Base-by-base conservation (phyloP, 1,140 invertebrate species). In the Drosophila sechellia region DNA sequence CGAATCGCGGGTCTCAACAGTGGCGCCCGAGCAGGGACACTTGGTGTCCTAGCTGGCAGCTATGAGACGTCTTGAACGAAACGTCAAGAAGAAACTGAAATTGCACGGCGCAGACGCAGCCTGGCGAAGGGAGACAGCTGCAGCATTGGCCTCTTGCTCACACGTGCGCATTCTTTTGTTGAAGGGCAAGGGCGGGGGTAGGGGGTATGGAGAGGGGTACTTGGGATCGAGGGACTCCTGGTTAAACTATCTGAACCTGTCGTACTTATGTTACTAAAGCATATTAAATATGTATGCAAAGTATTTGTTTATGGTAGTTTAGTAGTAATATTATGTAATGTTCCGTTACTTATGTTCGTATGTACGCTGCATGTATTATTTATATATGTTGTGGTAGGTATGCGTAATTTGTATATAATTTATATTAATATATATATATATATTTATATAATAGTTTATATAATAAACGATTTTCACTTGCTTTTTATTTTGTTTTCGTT, bases 301-400 rank as follows among this genome's bases (percentile, higher is more conserved):
- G 60, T 76, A 66, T 69, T 53, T 40, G 59, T 72, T 83, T 70
- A 78, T 70, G 57, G 42, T 65, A 72, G 43, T 77, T 50, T 79
- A 76, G 78, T 86, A 79, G 65, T 87, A 83, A 81, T 86, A 71
- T 87, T 79, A 79, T 86, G 83, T 86, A 86, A 86, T 86, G 78
- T 86, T 87, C 79, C 83, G 83, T 87, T 86, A 80, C 83, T 87
- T 86, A 87, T 84, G 59, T 79, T 46, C 59, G 68, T 79, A 84
- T 65, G 61, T 77, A 63, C 70, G 78, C 58, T 66, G 72, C 66
- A 65, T 65, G 61, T 77, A 63, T 69, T 65, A 70, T 70, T 69
- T 70, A 70, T 70, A 70, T 70, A 70, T 69, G 66, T 31, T 69
- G 68, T 70, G 66, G 66, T 70, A 69, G 64, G 64, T 78, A 55